Percentiles rank a stretch among this genome's conserved stretches.
Evolutionary conservation across 2,888 invertebrate genomes (phyloP).

Genomic region (Glyphotaelius pellucidus): DNA sequence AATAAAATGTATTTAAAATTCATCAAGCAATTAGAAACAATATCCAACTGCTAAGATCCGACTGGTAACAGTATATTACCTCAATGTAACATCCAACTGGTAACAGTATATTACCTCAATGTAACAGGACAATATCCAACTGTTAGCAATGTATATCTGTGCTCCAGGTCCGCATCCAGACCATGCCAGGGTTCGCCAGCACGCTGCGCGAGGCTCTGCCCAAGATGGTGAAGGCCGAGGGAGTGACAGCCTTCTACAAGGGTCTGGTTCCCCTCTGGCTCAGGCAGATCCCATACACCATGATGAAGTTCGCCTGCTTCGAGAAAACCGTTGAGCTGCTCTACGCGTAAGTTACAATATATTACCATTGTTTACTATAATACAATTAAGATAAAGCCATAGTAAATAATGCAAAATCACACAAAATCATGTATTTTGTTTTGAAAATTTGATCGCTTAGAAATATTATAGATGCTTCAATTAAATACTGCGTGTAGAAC

Average conservation of each 20-base stretch:
- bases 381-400: too few relatives aligned
- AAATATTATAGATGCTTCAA: too few relatives aligned
- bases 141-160: not conserved
- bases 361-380: not conserved
- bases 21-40: too few relatives aligned
- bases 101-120: not conserved
- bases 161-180: slow-evolving; percentile 92
- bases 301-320: slow-evolving; percentile 99
- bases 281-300: slow-evolving; percentile 99
- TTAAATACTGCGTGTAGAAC: too few relatives aligned
- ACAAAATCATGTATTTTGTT: too few relatives aligned
- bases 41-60: not conserved
- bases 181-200: slow-evolving; percentile 93
- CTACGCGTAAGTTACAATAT: slow-evolving; percentile 80
- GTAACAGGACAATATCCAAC: not conserved
- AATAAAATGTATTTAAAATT: too few relatives aligned
- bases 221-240: slow-evolving; percentile 93
- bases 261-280: slow-evolving; percentile 97
- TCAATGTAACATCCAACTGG: not conserved
- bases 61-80: not conserved
- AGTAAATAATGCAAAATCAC: too few relatives aligned
- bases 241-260: slow-evolving; percentile 95
- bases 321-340: slow-evolving; percentile 96
- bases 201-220: slow-evolving; percentile 94
- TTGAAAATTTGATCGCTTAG: too few relatives aligned